Evolutionary conservation across 2,113 vertebrate genomes (phyloP), one percentile per base, ranked within the genome.

Genomic region (Genyomyrus donnyi): DNA sequence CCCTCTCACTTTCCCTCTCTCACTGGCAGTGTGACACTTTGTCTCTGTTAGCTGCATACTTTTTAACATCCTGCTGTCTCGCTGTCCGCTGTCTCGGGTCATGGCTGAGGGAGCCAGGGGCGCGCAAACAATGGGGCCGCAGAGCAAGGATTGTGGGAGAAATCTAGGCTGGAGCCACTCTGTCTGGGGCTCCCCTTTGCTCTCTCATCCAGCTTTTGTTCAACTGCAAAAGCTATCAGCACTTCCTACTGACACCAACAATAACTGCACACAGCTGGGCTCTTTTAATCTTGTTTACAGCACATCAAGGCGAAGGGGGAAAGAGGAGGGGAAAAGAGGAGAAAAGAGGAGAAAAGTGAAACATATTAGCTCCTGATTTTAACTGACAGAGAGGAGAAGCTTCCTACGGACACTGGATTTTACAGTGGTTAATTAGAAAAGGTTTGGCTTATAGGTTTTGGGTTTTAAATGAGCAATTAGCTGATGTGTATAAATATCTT

Each of bases 271-370:
- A 93, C 92, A 93, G 92, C 92, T 93, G 93, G 91, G 92, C 87
- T 89, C 86, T 91, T 91, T 93, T 93, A 92, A 92, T 92, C 93
- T 93, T 93, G 92, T 93, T 93, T 93, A 93, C 93, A 92, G 91
- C 93, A 91, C 92, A 93, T 93, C 92, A 93, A 93, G 92, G 91
- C 88, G 53, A 84, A 87, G 88, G 48, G 88, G 39, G 31, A 15
- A 77, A 27, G 27, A 83, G 62, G 56, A n/a, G 56, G 58, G 83
- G 83, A 24, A 24, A 77, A 27, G 21, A 83, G 62, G 56, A n/a
- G 53, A 24, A 84, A 88, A 45, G 49, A 88, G 83, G 89, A 77
- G 88, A 90, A 90, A 91, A 89, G 90, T 92, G 93, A 91, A 91
- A 93, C 90, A 92, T 88, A 91, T 91, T 91, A 93, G 90, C 91